These are phyloP conservation scores for Laspeyria flexula DNA, from an alignment of 2,888 invertebrate species.

Conservation along the genomic window DNA sequence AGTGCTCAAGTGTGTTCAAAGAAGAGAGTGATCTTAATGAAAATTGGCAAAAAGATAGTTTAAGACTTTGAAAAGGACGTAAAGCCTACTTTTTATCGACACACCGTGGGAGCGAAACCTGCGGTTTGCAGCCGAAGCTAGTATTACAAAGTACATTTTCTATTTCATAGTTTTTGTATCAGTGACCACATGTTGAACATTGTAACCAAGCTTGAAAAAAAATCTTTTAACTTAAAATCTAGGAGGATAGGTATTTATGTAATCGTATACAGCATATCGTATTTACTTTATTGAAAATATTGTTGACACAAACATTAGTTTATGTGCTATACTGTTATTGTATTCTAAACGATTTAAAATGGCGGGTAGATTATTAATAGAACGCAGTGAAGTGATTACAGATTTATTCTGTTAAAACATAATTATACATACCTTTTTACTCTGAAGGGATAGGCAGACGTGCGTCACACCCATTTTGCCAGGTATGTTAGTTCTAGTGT, in stretches of 20 bases:
- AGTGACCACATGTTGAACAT: slow-evolving; percentile 32
- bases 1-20: no score
- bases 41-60: no score
- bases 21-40: no score
- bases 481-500: no score
- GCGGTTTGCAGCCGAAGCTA: no score
- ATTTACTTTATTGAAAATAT: slow-evolving; percentile 27
- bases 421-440: not conserved
- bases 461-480: no score
- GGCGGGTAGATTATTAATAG: slow-evolving; percentile 3
- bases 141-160: no score
- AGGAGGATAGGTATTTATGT: slow-evolving; percentile 44
- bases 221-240: slow-evolving; percentile 28
- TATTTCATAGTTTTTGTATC: slow-evolving; percentile 13
- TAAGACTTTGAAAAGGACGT: no score
- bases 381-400: slow-evolving; percentile 9
- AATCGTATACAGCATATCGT: slow-evolving; percentile 61
- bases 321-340: slow-evolving; percentile 20
- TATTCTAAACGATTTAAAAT: slow-evolving; percentile 9
- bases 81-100: no score
- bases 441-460: no score
- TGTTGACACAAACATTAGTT: slow-evolving; percentile 15
- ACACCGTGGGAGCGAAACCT: no score
- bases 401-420: not conserved
- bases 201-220: slow-evolving; percentile 50